Evolutionary conservation across 2,113 vertebrate genomes (phyloP), one percentile per base, ranked within the genome.

Genomic region (Oryzias melastigma): DNA sequence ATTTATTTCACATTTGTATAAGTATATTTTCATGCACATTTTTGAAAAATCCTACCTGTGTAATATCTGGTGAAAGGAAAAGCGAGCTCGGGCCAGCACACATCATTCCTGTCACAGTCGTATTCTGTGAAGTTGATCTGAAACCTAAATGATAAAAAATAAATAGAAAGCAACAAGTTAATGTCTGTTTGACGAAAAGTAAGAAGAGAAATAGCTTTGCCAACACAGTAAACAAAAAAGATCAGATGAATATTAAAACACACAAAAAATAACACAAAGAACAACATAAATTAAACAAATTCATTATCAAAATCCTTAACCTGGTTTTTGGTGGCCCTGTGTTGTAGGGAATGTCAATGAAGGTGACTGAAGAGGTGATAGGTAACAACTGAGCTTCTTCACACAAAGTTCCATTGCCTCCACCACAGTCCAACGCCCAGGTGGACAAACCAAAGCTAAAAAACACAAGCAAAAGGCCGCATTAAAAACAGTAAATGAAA

Each of bases 81-180:
- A 0, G 92, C 85, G 0, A 99, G 93, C 1, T 98, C 92, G 1
- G 93, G 95, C 97, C 96, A 98, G 62, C 97, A 99, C 47, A 97
- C 91, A 1, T 96, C 94, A 19, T 98, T 98, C 55, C 82, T 89
- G 79, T 88, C 85, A 76, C 97, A 99, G 88, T 98, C 95, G n/a
- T 95, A 96, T 70, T 96, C 96, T 3, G 93, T 95, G 24, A 94
- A 95, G 83, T 94, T 96, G n/a, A 94, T 90, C 78, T 93, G 93
- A 87, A 93, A 98, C 52, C 97, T 99, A 64, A 44, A n/a, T 46
- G 44, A n/a, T 2, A 68, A 56, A 55, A 58, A 41, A 6, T 49
- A 40, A 27, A 56, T n/a, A 7, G 29, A 35, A 35, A 35, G 29
- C 29, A 35, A 35, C 10, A 35, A 35, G 35, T 35, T 35, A 12